A percentile compares a stretch with the other conserved stretches of the same genome.
These are phyloP conservation scores for Neotoma lepida DNA, from an alignment of 2,113 vertebrate genomes.

Conservation along the genomic window DNA sequence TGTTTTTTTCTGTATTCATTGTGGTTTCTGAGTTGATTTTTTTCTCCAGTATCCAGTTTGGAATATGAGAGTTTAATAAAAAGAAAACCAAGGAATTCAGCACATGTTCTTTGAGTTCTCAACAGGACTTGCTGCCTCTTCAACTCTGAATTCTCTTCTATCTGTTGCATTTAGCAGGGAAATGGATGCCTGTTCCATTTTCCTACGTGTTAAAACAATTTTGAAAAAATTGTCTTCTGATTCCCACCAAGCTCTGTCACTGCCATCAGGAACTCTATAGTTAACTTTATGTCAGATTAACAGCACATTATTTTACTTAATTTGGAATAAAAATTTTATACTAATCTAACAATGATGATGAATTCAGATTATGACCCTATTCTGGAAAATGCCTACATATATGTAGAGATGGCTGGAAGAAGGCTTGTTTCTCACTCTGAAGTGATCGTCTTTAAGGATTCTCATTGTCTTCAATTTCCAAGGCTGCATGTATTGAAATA, in stretches of 20 bases:
- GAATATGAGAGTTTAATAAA: not conserved
- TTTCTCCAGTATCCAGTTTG: not conserved
- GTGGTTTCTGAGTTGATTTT: not conserved
- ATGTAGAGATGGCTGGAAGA: not conserved
- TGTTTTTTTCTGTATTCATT: not conserved
- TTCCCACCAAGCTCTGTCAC: not conserved
- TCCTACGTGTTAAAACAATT: not conserved
- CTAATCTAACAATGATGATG: not conserved
- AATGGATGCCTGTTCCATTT: not conserved
- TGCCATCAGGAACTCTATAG: not conserved
- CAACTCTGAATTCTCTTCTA: not conserved
- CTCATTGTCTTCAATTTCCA: not conserved
- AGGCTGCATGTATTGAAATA: not conserved
- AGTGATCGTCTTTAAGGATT: not conserved
- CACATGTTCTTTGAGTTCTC: not conserved
- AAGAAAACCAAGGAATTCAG: not conserved
- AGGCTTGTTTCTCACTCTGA: not conserved
- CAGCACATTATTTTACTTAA: not conserved
- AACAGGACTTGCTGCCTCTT: not conserved
- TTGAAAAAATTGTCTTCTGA: not conserved
- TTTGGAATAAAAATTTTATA: not conserved
- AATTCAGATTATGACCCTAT: not conserved
- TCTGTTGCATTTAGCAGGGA: not conserved
- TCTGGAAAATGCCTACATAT: not conserved
- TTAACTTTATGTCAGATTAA: not conserved